Evolutionary conservation across 2,113 vertebrate species (phyloP), one percentile per base, ranked within the genome.

Genomic region (Cebus imitator): DNA sequence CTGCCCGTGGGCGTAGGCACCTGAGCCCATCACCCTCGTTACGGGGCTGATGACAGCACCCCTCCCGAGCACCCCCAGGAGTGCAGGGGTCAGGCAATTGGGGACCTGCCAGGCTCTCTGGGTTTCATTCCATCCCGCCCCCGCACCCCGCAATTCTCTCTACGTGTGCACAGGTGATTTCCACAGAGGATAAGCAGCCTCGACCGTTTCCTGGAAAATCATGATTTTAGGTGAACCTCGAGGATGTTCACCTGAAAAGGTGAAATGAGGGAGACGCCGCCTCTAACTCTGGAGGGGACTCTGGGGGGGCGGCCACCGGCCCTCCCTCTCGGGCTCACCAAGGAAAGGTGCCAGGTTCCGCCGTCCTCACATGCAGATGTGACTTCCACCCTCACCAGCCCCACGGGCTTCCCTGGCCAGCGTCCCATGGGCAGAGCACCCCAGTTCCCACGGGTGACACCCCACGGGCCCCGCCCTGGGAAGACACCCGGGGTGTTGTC

Each of bases 241-340:
- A 25, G 55, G 27, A 32, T 35, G 12, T 73, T 95, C 96, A 94
- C 90, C 4, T 57, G 94, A 82, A 93, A 96, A 97, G 92, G 93
- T 10, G 6, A 84, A 79, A 48, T 8, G 58, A 82, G 48, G 91
- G 89, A 91, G 93, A n/a, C 4, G 30, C 10, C 61, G 52, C 64
- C 40, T 64, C 3, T 73, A 64, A 21, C n/a, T 86, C 73, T 58
- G 30, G 2, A 52, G 32, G 43, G 12, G 35, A 27, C 6, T 32
- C 37, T 70, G 37, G 35, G 1, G 8, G 35, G 8, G 20, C 5
- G 8, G 66, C 32, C 3, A 3, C 16, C 8, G 0, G 70, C 70
- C 20, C 2, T 10, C 20, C n/a, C n/a, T 21, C 37, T 6, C 1
- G 11, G 73, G 40, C 40, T 76, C 40, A 12, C n/a, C 4, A 1